Percentiles rank a stretch among this genome's conserved stretches.
These are phyloP conservation scores for Aplocera efformata DNA, from an alignment of 2,888 invertebrate genomes.

Conservation along the genomic window DNA sequence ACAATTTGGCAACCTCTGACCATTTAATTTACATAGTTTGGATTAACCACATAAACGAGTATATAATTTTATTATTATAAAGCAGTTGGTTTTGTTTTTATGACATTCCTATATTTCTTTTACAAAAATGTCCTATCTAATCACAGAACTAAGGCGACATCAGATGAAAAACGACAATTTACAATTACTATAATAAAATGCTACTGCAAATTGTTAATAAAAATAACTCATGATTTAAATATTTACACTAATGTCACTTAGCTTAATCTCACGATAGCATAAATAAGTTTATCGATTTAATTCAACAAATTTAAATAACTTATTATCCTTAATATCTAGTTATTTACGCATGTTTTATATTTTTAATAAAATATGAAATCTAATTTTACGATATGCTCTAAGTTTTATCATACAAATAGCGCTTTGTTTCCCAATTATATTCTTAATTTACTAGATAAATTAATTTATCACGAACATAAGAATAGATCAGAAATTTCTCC, in stretches of 20 bases:
- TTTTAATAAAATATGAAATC: conserved; percentile 3
- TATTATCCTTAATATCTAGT: no score
- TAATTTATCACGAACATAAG: conserved; percentile 25
- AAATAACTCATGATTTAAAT: no score
- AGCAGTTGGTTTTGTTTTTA: no score
- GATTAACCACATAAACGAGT: neutral
- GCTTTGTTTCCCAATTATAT: conserved; percentile 74
- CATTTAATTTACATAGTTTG: neutral
- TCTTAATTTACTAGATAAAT: conserved; percentile 30
- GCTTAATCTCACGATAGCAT: neutral
- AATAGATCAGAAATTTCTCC: conserved; percentile 19
- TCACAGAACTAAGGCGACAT: neutral
- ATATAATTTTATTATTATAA: no score
- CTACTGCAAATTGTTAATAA: no score
- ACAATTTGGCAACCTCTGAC: neutral
- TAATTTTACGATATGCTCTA: conserved; percentile 57
- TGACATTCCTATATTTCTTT: neutral
- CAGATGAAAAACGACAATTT: no score
- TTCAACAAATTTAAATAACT: no score
- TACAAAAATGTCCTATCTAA: neutral
- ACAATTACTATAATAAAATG: no score
- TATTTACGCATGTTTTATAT: neutral
- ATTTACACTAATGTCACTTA: neutral
- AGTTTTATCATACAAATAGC: conserved; percentile 69
- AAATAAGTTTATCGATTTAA: no score